Conservation (phyloP, 1,140 invertebrate species). For the Mesaphorura yosii region DNA sequence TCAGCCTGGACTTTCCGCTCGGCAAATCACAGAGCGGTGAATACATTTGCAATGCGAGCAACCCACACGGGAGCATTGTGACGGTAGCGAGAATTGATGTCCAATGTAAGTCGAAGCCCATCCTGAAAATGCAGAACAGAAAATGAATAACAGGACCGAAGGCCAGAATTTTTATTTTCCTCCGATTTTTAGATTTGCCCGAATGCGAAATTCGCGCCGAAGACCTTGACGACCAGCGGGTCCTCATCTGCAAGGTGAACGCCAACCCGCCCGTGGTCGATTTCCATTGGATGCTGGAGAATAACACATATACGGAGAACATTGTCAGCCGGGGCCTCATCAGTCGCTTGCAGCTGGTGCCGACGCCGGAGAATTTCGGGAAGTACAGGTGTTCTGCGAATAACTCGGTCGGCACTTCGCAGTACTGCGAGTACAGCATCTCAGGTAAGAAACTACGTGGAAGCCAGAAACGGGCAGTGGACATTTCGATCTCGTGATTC, state of each 20-base stretch:
- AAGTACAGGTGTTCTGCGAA: constrained; percentile 73
- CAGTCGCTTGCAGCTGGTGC: constrained; percentile 54
- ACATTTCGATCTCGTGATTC: not conserved
- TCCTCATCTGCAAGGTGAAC: constrained; percentile 62
- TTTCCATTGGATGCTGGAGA: constrained; percentile 73
- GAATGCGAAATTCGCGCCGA: constrained; percentile 65
- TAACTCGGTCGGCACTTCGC: constrained; percentile 62
- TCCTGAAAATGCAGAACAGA: not conserved
- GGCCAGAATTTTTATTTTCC: constrained; percentile 16
- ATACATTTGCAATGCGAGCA: constrained; percentile 62
- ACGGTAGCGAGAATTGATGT: constrained; percentile 59
- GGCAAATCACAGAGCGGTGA: constrained; percentile 52
- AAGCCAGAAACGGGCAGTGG: too few relatives aligned
- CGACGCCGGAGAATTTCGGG: constrained; percentile 52
- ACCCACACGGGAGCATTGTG: constrained; percentile 56
- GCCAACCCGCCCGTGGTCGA: constrained; percentile 70
- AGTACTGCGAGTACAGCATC: constrained; percentile 65
- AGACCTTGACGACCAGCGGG: constrained; percentile 56
- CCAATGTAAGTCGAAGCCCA: constrained; percentile 54
- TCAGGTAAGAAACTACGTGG: constrained; percentile 48
- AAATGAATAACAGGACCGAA: too few relatives aligned
- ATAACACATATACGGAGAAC: constrained; percentile 55
- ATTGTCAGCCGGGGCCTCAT: constrained; percentile 44
- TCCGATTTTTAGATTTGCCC: constrained; percentile 55
- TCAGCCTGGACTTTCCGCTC: constrained; percentile 47